A percentile compares a stretch with the other conserved stretches of the same genome.
Evolutionary conservation across 2,888 invertebrate species (phyloP).

Genomic region (Tholera decimalis): DNA sequence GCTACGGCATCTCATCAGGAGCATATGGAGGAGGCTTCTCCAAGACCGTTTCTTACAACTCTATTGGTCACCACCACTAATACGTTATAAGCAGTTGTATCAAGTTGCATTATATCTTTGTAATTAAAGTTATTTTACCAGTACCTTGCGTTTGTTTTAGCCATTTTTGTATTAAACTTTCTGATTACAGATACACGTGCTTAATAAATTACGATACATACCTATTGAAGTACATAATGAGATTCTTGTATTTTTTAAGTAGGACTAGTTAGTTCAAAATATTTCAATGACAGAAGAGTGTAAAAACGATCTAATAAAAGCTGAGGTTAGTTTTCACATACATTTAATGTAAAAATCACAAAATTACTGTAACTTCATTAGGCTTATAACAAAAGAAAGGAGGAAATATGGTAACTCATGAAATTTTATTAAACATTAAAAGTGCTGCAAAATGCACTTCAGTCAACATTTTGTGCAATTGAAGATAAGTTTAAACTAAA

Average conservation of each 20-base stretch:
- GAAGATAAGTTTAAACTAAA: slow-evolving; percentile 1
- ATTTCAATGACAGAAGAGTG: not conserved
- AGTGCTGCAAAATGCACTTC: slow-evolving; percentile 26
- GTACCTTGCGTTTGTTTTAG: slow-evolving; percentile 18
- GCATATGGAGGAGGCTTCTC: slow-evolving; percentile 45
- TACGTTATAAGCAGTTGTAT: slow-evolving; percentile 33
- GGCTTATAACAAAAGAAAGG: not conserved
- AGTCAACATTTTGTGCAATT: slow-evolving; percentile 34
- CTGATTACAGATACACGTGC: too few species aligned
- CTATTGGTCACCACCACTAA: slow-evolving; percentile 60
- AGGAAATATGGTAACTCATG: slow-evolving; percentile 13
- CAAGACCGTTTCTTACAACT: slow-evolving; percentile 62
- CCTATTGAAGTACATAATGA: too few species aligned
- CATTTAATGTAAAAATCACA: slow-evolving; percentile 46
- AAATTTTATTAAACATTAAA: slow-evolving; percentile 4
- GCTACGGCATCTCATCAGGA: slow-evolving; percentile 50
- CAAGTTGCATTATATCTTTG: slow-evolving; percentile 53
- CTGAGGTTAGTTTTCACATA: slow-evolving; percentile 7
- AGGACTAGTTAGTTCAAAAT: not conserved
- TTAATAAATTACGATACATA: too few species aligned
- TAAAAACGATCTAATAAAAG: not conserved
- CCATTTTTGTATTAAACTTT: not conserved
- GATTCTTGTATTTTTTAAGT: not conserved
- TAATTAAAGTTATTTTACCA: slow-evolving; percentile 59
- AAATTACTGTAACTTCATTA: slow-evolving; percentile 1